Base-by-base conservation (phyloP, 1,140 invertebrate species). In the Steinernema feltiae region DNA sequence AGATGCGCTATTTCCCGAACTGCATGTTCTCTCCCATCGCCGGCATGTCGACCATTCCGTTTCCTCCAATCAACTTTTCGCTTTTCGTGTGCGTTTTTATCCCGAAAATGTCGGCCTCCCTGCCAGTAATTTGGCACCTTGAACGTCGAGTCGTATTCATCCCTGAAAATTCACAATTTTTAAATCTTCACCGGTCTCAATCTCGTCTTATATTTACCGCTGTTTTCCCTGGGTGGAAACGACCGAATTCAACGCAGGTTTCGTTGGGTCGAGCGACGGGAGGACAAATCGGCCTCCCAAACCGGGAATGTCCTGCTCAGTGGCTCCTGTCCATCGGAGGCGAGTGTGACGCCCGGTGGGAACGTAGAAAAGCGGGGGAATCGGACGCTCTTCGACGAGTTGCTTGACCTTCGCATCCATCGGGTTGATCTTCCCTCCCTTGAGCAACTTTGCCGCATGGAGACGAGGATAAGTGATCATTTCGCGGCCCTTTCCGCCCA, bases 41-140 rank as follows among this genome's bases (percentile, higher is more conserved):
- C 24, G 78, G 78, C 72, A 74, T 48, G 72, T 79, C 78, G 30
- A 78, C 70, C 32, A 63, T 73, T 48, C 78, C 78, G 21, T 79
- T 78, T 78, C 78, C 78, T 48, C 78, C 78, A 32, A 78, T 35
- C 21, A 79, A 75, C 32, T 76, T 41, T 41, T 78, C 71, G 2
- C 71, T 79, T 31, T 73, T 78, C 12, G 72, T 72, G 30, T 78
- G 73, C 53, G 75, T 74, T 27, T 48, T 71, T 69, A 79, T 77
- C 18, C 78, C 76, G 35, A 77, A 69, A 48, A 77, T 73, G 48
- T 79, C 78, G 32, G n/a, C 78, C 78, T 24, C 72, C 71, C 32
- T 78, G 69, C 78, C 78, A 79, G 27, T 70, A 35, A 69, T 79
- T 79, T 1, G 78, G 78, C 1, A 79, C 70, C 69, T 79, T 79